These are phyloP conservation scores for Spinus olivaceus DNA, from an alignment of 2,797 vertebrate species.

Conservation along the genomic window DNA sequence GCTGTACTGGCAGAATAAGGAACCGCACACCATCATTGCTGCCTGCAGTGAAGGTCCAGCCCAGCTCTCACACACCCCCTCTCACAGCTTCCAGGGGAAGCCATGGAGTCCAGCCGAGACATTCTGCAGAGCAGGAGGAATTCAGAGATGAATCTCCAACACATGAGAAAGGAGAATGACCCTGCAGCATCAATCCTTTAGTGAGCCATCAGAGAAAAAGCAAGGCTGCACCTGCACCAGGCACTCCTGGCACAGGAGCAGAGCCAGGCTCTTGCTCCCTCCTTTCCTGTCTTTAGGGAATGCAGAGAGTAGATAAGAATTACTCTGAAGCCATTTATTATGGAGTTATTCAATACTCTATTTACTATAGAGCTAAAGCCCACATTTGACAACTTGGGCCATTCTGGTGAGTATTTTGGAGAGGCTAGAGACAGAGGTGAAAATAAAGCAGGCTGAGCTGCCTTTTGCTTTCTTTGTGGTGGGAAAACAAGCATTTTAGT, in stretches of 20 bases:
- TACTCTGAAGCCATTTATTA: neutral
- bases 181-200: neutral
- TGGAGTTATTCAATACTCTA: neutral
- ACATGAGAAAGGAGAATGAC: fast-evolving
- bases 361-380: neutral
- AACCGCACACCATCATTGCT: neutral
- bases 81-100: neutral
- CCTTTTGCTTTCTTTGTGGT: neutral
- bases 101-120: neutral
- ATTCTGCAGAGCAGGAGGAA: neutral
- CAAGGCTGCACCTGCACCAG: neutral
- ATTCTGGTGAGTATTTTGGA: neutral
- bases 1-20: neutral
- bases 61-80: neutral
- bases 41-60: neutral
- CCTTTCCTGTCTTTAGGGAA: neutral
- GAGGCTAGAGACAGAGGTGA: neutral
- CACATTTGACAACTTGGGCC: neutral
- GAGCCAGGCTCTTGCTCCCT: neutral
- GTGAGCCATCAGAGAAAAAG: neutral
- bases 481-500: neutral
- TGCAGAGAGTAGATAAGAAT: neutral
- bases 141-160: neutral
- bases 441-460: neutral
- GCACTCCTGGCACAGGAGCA: too few relatives aligned